phyloP scores from a whole-genome alignment of 2,888 invertebrate genomes.

The Kuschelorhynchus macadamiae region DNA sequence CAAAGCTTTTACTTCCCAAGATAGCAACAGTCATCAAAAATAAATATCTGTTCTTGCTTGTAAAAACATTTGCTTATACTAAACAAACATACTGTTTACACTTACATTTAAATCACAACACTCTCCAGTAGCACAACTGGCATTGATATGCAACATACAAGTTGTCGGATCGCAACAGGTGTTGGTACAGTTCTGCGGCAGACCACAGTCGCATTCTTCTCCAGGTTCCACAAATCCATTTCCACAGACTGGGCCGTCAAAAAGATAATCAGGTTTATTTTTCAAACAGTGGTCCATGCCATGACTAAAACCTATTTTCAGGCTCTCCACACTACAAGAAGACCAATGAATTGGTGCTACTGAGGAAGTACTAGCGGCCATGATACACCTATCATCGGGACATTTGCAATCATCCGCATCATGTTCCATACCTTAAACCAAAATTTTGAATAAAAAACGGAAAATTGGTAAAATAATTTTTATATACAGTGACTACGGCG shows the following conservation, averaged over 20 bases:
- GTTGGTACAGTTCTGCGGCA: conserved; percentile 83
- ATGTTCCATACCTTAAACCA: conserved; percentile 89
- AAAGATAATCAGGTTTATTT: conserved; percentile 87
- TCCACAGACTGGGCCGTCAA: conserved; percentile 91
- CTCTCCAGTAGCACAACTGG: conserved; percentile 95
- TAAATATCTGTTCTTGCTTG: no score
- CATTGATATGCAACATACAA: conserved; percentile 89
- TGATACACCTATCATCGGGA: conserved; percentile 92
- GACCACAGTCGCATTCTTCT: conserved; percentile 96
- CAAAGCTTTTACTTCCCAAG: no score
- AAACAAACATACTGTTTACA: no score
- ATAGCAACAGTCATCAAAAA: no score
- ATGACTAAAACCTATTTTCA: conserved; percentile 91
- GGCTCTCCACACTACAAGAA: conserved; percentile 91
- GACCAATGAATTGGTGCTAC: conserved; percentile 93
- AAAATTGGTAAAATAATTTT: no score
- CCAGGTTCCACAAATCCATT: conserved; percentile 97
- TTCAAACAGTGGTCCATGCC: conserved; percentile 96
- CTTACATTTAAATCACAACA: conserved; percentile 90
- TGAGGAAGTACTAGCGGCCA: conserved; percentile 94
- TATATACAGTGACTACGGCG: no score
- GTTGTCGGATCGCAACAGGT: conserved; percentile 88
- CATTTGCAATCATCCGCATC: conserved; percentile 91
- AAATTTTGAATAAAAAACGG: no score
- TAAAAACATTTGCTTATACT: no score